Evolutionary conservation across 1,140 invertebrate species (phyloP).

Genomic region (Pseudoatta argentina): DNA sequence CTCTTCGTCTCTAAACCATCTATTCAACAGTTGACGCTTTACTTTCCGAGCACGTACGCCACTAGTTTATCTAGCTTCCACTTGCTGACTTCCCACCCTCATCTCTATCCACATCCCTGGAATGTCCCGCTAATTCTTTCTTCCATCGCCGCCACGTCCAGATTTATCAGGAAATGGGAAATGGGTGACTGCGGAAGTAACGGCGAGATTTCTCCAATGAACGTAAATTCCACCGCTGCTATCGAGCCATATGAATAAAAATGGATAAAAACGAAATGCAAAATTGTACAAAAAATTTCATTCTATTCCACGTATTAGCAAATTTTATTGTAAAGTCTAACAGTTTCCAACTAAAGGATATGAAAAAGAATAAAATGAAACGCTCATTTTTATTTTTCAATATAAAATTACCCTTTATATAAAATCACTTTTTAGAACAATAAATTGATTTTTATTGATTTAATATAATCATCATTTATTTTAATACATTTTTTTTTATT

Average conservation of each 20-base stretch:
- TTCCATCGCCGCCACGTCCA: background rate
- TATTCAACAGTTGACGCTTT: conserved; percentile 82
- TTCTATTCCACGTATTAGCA: background rate
- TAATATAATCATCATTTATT: background rate
- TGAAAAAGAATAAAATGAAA: background rate
- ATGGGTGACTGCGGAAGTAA: conserved; percentile 21
- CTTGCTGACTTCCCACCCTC: conserved; percentile 6
- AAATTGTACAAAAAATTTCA: background rate
- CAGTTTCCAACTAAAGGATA: background rate
- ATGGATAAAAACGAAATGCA: background rate
- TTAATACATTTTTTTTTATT: conserved; percentile 1
- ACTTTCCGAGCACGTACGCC: conserved; percentile 76
- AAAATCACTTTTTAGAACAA: background rate
- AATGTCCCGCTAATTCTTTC: conserved; percentile 35
- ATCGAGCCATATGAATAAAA: conserved; percentile 1
- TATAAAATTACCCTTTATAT: background rate
- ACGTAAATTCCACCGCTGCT: background rate
- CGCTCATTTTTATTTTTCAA: background rate
- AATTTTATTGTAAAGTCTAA: background rate
- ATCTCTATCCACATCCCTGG: conserved; percentile 4
- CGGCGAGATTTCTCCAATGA: conserved; percentile 11
- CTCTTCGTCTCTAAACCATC: conserved; percentile 77
- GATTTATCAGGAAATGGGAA: conserved; percentile 27
- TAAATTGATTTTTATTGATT: background rate
- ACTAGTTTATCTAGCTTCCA: conserved; percentile 69